Conservation (phyloP, 2,888 invertebrate species). For the Leuctra nigra region DNA sequence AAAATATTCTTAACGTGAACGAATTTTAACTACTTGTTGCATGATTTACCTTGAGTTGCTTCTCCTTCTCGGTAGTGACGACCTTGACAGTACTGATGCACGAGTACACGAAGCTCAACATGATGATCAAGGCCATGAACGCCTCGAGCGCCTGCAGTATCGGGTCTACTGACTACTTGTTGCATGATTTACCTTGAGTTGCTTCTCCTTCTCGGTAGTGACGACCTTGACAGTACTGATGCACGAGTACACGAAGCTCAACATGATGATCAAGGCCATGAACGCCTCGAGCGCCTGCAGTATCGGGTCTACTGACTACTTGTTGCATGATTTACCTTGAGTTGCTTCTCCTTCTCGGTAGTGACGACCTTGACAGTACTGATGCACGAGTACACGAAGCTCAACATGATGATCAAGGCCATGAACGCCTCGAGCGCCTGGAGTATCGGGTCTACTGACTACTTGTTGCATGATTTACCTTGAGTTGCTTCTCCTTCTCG, state of each 20-base stretch:
- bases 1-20: too few species aligned
- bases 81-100: constrained; percentile 70
- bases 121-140: constrained; percentile 66
- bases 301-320: constrained; percentile 59
- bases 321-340: too few species aligned
- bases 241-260: constrained; percentile 74
- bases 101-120: constrained; percentile 74
- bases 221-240: constrained; percentile 70
- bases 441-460: constrained; percentile 58
- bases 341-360: constrained; percentile 65
- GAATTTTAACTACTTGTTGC: too few species aligned
- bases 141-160: constrained; percentile 57
- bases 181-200: constrained; percentile 72
- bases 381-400: constrained; percentile 73
- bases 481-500: constrained; percentile 69
- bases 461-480: too few species aligned
- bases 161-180: constrained; percentile 58
- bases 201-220: constrained; percentile 67
- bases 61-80: constrained; percentile 68
- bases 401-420: constrained; percentile 69
- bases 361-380: constrained; percentile 69
- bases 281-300: constrained; percentile 56
- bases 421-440: constrained; percentile 58
- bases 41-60: constrained; percentile 68
- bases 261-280: constrained; percentile 67